These are phyloP conservation scores for Puffinus mauretanicus DNA, from an alignment of 2,113 vertebrate species.

Conservation along the genomic window DNA sequence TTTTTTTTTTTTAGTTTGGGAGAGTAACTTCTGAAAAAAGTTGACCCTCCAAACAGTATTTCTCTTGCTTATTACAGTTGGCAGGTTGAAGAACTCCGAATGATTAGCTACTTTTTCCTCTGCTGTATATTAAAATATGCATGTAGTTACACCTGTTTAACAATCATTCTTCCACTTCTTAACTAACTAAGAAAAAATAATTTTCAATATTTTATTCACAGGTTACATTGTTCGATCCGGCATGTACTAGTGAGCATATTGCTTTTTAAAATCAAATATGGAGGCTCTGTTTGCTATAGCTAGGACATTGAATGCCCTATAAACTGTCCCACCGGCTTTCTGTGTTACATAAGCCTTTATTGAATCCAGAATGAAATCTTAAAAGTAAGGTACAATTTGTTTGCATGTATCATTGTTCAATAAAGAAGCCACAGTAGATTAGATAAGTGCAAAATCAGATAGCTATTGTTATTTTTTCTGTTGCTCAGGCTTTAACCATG, in stretches of 20 bases:
- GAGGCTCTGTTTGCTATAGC: background rate
- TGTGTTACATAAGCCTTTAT: background rate
- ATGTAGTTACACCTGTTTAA: background rate
- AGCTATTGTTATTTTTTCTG: background rate
- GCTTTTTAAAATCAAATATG: background rate
- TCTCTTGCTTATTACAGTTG: background rate
- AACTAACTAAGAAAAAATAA: background rate
- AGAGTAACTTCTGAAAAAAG: background rate
- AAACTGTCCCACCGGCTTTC: background rate
- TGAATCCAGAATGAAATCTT: background rate
- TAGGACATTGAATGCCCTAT: background rate
- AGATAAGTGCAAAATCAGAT: background rate
- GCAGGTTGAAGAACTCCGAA: background rate
- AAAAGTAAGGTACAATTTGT: background rate
- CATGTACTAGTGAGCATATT: background rate
- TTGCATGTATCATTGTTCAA: background rate
- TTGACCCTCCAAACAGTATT: background rate
- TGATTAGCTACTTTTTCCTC: background rate
- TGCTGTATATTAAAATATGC: background rate
- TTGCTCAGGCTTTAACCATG: background rate
- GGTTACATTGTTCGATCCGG: background rate
- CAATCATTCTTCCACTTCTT: background rate
- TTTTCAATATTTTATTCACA: background rate
- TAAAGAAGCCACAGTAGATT: background rate
- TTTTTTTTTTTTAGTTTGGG: background rate